A percentile compares a stretch with the other conserved stretches of the same genome.
Evolutionary conservation across 1,140 invertebrate genomes (phyloP).

Genomic region (Euura lappo): DNA sequence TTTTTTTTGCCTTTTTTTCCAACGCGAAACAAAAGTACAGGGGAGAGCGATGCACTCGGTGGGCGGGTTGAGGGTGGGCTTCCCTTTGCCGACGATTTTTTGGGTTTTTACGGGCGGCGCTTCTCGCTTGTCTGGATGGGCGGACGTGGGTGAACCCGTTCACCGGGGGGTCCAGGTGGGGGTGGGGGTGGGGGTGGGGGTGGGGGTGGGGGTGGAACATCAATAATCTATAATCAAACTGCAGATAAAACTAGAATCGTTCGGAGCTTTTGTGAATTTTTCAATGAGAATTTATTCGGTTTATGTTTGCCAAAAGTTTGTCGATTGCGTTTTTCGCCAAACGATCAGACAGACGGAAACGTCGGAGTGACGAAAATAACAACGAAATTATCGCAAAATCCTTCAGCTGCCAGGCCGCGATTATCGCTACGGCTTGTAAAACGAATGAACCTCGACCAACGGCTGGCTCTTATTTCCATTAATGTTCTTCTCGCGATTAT

Average conservation of each 20-base stretch:
- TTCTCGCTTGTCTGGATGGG: conserved; percentile 52
- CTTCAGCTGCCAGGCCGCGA: too few relatives aligned
- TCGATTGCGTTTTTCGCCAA: too few relatives aligned
- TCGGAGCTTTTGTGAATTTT: conserved; percentile 54
- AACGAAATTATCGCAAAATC: too few relatives aligned
- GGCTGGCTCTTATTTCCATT: not conserved
- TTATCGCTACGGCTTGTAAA: not conserved
- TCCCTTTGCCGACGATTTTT: conserved; percentile 52
- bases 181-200: conserved; percentile 36
- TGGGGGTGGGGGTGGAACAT: conserved; percentile 49
- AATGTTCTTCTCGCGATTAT: not conserved
- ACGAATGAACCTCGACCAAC: not conserved
- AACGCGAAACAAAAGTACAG: conserved; percentile 45
- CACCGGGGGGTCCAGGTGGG: not conserved
- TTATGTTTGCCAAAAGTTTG: not conserved
- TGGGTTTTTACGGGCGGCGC: conserved; percentile 51
- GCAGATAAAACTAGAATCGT: conserved; percentile 59
- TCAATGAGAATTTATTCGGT: conserved; percentile 48
- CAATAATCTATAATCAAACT: conserved; percentile 63
- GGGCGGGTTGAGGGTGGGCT: conserved; percentile 37
- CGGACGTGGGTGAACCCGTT: conserved; percentile 37
- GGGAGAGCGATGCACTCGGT: conserved; percentile 43
- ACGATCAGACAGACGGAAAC: too few relatives aligned
- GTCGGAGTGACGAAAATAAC: too few relatives aligned
- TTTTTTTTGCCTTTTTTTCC: conserved; percentile 27